A percentile compares a stretch with the other conserved stretches of the same genome.
phyloP scores from a whole-genome alignment of 2,113 vertebrate species.

The Hemiscyllium ocellatum region DNA sequence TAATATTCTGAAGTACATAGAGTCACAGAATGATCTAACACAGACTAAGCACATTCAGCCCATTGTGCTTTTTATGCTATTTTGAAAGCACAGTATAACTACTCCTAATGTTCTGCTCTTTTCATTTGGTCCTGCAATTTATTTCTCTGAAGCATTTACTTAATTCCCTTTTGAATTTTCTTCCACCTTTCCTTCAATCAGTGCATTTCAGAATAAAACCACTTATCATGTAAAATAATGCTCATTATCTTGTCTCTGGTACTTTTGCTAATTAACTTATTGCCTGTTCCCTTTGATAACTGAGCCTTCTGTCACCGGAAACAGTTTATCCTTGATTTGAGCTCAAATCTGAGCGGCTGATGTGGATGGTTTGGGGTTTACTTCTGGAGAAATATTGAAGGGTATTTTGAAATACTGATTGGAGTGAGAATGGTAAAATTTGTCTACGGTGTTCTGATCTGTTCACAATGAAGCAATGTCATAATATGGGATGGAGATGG shows the following conservation, averaged over 20 bases:
- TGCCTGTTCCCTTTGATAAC: too few relatives aligned
- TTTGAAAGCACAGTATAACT: too few relatives aligned
- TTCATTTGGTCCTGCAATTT: neutral
- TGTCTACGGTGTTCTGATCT: neutral
- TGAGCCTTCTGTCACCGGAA: neutral
- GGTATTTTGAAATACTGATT: neutral
- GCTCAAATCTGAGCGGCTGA: neutral
- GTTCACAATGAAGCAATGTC: neutral
- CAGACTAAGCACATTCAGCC: neutral
- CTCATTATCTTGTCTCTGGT: neutral
- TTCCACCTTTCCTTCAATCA: neutral
- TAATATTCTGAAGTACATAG: neutral
- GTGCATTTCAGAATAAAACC: neutral
- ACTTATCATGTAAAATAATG: neutral
- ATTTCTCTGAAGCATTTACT: neutral
- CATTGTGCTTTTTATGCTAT: neutral
- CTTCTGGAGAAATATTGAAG: neutral
- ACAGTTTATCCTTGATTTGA: neutral
- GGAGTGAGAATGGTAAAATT: neutral
- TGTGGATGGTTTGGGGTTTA: neutral
- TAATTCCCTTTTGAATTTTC: neutral
- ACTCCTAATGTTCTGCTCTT: neutral
- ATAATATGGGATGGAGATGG: neutral
- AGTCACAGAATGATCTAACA: neutral
- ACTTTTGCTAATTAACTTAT: neutral